Conservation (phyloP, 1,140 invertebrate species). For the Lordiphosa collinella region DNA sequence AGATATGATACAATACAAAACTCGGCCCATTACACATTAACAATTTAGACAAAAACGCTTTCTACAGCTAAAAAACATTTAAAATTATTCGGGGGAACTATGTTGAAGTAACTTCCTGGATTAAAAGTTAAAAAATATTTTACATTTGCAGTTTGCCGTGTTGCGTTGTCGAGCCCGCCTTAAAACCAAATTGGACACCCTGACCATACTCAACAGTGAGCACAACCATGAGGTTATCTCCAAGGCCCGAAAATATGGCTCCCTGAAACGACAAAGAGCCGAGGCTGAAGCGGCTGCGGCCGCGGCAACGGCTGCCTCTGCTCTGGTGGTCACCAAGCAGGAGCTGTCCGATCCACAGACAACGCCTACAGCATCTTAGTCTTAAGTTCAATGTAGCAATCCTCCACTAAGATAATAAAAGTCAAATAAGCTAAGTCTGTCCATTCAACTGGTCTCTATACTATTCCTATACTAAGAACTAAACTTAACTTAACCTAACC, state of each 20-base stretch:
- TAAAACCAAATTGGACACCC: conserved; percentile 66
- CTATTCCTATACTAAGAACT: conserved; percentile 4
- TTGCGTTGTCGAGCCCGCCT: conserved; percentile 71
- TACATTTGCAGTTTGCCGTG: conserved; percentile 61
- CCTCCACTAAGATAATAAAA: conserved; percentile 44
- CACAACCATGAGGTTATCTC: conserved; percentile 78
- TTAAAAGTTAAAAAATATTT: not conserved
- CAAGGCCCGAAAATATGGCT: conserved; percentile 75
- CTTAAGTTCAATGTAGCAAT: conserved; percentile 29
- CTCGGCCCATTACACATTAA: too few relatives aligned
- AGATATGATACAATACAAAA: too few relatives aligned
- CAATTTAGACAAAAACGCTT: too few relatives aligned
- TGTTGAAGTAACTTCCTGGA: too few relatives aligned
- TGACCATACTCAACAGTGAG: conserved; percentile 71
- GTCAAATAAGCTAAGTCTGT: conserved; percentile 28
- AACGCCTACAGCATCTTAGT: conserved; percentile 18
- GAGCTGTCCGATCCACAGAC: conserved; percentile 14
- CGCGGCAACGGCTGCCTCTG: conserved; percentile 7
- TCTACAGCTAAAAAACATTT: too few relatives aligned
- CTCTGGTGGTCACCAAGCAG: not conserved
- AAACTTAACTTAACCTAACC: not conserved
- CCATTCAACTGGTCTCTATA: conserved; percentile 11
- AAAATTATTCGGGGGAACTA: too few relatives aligned
- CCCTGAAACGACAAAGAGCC: conserved; percentile 51
- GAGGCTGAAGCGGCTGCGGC: conserved; percentile 55